These are phyloP conservation scores for Clepsis dumicolana DNA, from an alignment of 2,888 invertebrate genomes.

Conservation along the genomic window DNA sequence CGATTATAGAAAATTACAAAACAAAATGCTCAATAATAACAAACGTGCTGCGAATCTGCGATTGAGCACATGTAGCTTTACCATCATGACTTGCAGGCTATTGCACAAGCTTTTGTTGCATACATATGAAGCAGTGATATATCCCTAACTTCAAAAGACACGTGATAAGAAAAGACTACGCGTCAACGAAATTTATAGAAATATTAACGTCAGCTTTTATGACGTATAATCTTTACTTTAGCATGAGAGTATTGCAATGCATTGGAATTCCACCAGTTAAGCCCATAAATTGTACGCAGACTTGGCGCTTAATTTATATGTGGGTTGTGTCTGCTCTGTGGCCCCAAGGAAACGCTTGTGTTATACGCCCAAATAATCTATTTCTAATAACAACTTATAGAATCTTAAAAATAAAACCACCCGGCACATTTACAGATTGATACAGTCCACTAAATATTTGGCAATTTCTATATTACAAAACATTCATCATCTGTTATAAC, in stretches of 20 bases:
- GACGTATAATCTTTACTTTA: too few species aligned
- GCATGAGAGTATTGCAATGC: too few species aligned
- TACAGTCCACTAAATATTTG: conserved; percentile 41
- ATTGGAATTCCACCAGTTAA: too few species aligned
- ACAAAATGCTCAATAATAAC: not conserved
- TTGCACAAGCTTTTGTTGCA: not conserved
- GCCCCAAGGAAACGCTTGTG: not conserved
- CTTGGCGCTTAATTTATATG: too few species aligned
- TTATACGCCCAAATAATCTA: conserved; percentile 10
- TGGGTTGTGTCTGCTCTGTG: not conserved
- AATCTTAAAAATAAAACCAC: conserved; percentile 9
- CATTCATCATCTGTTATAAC: conserved; percentile 11
- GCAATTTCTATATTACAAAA: conserved; percentile 38
- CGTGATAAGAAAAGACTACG: too few species aligned
- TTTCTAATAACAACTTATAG: conserved; percentile 12
- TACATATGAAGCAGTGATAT: too few species aligned
- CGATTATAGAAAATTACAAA: not conserved
- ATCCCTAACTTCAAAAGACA: too few species aligned
- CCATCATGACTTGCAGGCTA: not conserved
- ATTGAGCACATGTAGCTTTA: not conserved
- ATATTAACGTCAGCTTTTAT: too few species aligned
- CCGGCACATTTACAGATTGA: not conserved
- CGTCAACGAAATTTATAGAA: too few species aligned
- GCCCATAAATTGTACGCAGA: too few species aligned
- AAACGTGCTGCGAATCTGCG: not conserved